These are phyloP conservation scores for Phataginus tricuspis DNA, from an alignment of 2,797 vertebrate genomes.

Conservation along the genomic window DNA sequence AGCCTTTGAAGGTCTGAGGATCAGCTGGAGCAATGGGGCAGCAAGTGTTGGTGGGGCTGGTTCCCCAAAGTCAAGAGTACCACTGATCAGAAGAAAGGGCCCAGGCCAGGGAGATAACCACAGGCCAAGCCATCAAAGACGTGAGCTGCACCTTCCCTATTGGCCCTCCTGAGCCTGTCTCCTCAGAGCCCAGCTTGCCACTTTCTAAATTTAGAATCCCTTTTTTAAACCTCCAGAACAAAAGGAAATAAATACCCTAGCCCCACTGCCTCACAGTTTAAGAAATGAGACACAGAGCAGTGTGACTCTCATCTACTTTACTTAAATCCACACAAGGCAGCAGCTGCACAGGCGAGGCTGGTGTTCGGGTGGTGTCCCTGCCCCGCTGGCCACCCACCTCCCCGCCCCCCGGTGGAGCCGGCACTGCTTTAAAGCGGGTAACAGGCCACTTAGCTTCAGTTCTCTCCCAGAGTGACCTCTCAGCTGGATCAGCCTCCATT, in stretches of 20 bases:
- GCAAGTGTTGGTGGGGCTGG: neutral
- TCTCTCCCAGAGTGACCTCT: neutral
- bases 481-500: neutral
- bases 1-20: neutral
- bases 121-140: neutral
- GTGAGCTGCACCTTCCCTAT: neutral
- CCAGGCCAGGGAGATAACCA: neutral
- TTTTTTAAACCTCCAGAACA: neutral
- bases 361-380: neutral
- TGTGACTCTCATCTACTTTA: neutral
- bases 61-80: neutral
- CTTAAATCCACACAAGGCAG: neutral
- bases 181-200: neutral
- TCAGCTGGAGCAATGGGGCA: neutral
- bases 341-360: neutral
- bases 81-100: neutral
- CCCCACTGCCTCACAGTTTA: neutral
- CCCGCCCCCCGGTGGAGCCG: neutral
- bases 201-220: neutral
- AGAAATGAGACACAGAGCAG: neutral
- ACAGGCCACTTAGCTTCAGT: neutral
- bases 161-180: neutral
- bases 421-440: neutral
- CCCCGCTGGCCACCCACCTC: too few relatives aligned
- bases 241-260: neutral